phyloP scores from a whole-genome alignment of 2,113 vertebrate genomes.

The Colaptes auratus region DNA sequence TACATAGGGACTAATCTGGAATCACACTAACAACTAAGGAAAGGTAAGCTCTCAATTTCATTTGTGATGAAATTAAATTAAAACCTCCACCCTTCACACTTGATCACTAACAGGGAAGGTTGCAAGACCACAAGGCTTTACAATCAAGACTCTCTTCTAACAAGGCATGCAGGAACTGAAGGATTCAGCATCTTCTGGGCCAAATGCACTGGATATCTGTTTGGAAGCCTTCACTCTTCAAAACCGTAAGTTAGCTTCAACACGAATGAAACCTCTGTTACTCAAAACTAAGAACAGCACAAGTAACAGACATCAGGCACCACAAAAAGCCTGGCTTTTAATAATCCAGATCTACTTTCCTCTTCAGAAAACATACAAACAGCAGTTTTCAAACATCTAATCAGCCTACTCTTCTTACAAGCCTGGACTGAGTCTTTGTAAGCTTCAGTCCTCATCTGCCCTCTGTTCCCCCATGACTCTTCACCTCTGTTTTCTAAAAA shows the following conservation, averaged over 20 bases:
- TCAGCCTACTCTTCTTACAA: not conserved
- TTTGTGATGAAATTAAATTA: not conserved
- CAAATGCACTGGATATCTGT: not conserved
- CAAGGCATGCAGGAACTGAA: not conserved
- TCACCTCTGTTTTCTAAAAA: not conserved
- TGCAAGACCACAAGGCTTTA: not conserved
- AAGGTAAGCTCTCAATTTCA: not conserved
- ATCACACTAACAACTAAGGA: not conserved
- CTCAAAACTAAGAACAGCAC: not conserved
- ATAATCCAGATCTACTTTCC: not conserved
- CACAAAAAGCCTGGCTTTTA: not conserved
- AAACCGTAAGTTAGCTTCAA: not conserved
- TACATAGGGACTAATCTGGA: not conserved
- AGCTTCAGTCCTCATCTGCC: not conserved
- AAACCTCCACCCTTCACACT: not conserved
- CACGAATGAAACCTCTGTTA: not conserved
- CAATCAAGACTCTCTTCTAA: not conserved
- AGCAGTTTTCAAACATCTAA: not conserved
- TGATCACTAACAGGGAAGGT: not conserved
- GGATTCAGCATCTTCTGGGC: not conserved
- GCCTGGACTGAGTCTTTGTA: not conserved
- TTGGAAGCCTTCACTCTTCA: not conserved
- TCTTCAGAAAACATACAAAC: not conserved
- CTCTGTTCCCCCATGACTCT: not conserved
- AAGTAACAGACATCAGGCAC: not conserved